Evolutionary conservation across 2,113 vertebrate genomes (phyloP).

Genomic region (Corvus moneduloides): DNA sequence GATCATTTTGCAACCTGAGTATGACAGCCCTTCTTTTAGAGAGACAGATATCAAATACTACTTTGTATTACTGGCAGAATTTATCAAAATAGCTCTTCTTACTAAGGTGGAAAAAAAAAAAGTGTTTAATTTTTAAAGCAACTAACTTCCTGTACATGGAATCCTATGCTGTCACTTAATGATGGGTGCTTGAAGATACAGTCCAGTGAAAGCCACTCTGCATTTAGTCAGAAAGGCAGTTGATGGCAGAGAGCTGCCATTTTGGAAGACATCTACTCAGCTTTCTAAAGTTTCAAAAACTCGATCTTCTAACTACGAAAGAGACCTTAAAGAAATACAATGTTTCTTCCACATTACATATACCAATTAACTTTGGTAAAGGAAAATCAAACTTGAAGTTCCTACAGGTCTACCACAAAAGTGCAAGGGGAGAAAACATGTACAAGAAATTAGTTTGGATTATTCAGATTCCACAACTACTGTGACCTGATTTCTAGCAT

Average conservation of each 20-base stretch:
- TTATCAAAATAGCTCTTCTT: not conserved
- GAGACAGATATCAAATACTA: not conserved
- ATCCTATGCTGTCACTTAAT: not conserved
- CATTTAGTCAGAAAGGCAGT: not conserved
- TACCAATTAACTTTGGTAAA: not conserved
- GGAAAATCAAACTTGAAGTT: not conserved
- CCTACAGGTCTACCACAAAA: not conserved
- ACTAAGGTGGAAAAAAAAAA: not conserved
- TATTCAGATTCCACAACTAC: not conserved
- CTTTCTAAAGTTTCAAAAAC: not conserved
- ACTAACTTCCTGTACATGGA: not conserved
- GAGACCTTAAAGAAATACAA: not conserved
- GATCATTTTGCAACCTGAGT: not conserved
- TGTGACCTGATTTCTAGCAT: not conserved
- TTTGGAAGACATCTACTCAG: not conserved
- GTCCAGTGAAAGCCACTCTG: not conserved
- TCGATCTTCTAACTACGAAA: not conserved
- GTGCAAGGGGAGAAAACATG: not conserved
- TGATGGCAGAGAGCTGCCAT: not conserved
- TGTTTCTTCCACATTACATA: not conserved
- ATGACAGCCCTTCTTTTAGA: not conserved
- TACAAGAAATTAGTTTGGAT: not conserved
- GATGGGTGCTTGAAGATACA: not conserved
- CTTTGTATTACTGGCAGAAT: not conserved
- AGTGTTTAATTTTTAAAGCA: not conserved